These are phyloP conservation scores for Mixornis gularis DNA, from an alignment of 2,113 vertebrate species.

Conservation along the genomic window DNA sequence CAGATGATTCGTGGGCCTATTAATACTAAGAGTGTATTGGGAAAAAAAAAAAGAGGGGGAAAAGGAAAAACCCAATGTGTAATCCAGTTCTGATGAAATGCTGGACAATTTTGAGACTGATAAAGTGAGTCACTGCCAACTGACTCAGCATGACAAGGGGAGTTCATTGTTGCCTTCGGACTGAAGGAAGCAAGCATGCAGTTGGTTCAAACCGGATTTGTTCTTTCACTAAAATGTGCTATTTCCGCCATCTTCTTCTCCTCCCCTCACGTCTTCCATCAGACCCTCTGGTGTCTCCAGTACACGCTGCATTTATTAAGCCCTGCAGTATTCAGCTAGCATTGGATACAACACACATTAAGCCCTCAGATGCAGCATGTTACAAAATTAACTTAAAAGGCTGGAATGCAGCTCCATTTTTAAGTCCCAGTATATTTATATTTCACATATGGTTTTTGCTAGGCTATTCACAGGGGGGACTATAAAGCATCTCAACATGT, in stretches of 20 bases:
- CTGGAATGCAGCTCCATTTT: constrained; percentile 56
- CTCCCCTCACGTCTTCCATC: background rate
- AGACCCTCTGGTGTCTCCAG: constrained; percentile 7
- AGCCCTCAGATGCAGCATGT: constrained; percentile 26
- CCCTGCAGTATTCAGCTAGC: background rate
- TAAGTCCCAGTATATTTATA: constrained; percentile 66
- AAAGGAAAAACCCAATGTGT: constrained; percentile 36
- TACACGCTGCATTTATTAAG: constrained; percentile 32
- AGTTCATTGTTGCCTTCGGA: constrained; percentile 52
- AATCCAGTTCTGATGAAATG: constrained; percentile 50
- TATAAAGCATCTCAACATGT: constrained; percentile 63
- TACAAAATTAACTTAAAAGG: constrained; percentile 67
- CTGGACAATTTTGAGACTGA: constrained; percentile 45
- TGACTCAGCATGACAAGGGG: constrained; percentile 60
- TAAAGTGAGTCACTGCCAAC: constrained; percentile 51
- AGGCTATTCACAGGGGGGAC: constrained; percentile 59
- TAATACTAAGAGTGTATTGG: constrained; percentile 31
- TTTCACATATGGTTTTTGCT: constrained; percentile 64
- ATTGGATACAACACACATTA: constrained; percentile 11
- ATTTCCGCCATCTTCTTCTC: constrained; percentile 25
- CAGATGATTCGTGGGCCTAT: constrained; percentile 13
- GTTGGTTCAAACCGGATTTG: constrained; percentile 40
- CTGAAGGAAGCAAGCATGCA: constrained; percentile 18
- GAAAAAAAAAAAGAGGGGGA: background rate
- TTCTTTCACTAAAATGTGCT: constrained; percentile 17